phyloP scores from a whole-genome alignment of 2,888 invertebrate genomes.

The Rhorus exstirpatorius region DNA sequence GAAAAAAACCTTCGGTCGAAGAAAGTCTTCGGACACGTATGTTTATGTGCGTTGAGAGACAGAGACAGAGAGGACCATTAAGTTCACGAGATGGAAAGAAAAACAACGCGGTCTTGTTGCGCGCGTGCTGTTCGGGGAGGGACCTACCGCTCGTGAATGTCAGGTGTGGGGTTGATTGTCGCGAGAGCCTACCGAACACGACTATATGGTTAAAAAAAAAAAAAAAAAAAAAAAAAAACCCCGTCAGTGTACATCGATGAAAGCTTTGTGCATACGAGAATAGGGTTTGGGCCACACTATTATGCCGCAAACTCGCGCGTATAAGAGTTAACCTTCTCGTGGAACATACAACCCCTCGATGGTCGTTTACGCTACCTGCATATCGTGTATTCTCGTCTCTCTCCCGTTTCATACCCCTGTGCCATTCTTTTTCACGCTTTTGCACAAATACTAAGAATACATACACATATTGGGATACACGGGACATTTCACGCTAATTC shows the following conservation, averaged over 20 bases:
- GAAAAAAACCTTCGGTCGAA: constrained; percentile 71
- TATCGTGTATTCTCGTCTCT: constrained; percentile 51
- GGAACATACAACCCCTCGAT: constrained; percentile 60
- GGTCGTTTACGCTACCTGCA: constrained; percentile 54
- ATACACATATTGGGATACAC: not conserved
- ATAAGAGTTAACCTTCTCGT: constrained; percentile 29
- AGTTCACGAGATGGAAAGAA: constrained; percentile 27
- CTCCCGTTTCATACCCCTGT: constrained; percentile 48
- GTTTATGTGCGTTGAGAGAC: not conserved
- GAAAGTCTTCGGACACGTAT: constrained; percentile 72
- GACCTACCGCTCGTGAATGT: constrained; percentile 65
- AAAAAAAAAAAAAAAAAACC: constrained; percentile 55
- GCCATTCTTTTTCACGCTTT: constrained; percentile 43
- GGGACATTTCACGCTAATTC: not conserved
- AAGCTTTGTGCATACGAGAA: constrained; percentile 81
- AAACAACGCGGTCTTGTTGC: constrained; percentile 28
- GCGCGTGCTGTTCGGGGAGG: constrained; percentile 63
- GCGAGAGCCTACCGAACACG: constrained; percentile 74
- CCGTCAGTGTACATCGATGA: constrained; percentile 67
- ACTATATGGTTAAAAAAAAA: constrained; percentile 11
- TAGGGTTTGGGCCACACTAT: constrained; percentile 68
- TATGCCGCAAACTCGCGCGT: constrained; percentile 55
- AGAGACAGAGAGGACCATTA: constrained; percentile 66
- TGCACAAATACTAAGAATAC: constrained; percentile 58
- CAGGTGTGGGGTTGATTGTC: constrained; percentile 74